Base-by-base conservation (phyloP, 2,888 invertebrate species). In the Lasioglossum vierecki region DNA sequence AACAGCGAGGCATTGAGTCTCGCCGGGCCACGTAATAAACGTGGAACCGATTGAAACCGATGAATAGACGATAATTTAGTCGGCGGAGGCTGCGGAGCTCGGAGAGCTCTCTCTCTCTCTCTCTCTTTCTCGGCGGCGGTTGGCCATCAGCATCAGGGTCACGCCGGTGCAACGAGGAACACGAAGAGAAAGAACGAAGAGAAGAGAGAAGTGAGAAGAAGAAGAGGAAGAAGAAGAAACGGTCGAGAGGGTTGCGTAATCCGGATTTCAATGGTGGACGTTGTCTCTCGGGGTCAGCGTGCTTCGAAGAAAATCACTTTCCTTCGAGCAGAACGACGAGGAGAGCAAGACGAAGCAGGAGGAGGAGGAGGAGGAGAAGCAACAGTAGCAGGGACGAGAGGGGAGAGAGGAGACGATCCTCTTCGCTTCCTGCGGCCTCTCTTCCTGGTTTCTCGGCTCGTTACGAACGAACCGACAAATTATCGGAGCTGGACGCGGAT, bases 271-370 rank as follows among this genome's bases (percentile, higher is more conserved):
- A 79, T 86, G 76, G 53, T 46, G 30, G 75, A 9, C 76, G 75
- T 83, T 79, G 78, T 63, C 75, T 63, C 79, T 79, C 68, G 86
- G 83, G 89, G 88, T 89, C 86, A 85, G 89, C 85, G 87, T 84
- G 90, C 90, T 90, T 84, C 90, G 83, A 85, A 81, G 87, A 89
- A 89, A 89, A 90, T 88, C 89, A 90, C 89, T 89, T 89, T 89
- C 90, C 87, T 89, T 88, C 90, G 86, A 35, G 22, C 66, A 66
- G 30, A 18, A 30, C 30, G 35, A 66, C 63, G 80, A 80, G 44
- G 71, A 80, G 82, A 22, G 70, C 53, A 53, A 35, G 53, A 78
- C 63, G 72, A 74, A 57, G 60, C 22, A 53, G 8, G 22, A 53
- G 53, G 53, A 53, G 22, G 9, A 22, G 53, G 22, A 53, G 53